Evolutionary conservation across 2,888 invertebrate genomes (phyloP).

Genomic region (Pegoplata infirma): DNA sequence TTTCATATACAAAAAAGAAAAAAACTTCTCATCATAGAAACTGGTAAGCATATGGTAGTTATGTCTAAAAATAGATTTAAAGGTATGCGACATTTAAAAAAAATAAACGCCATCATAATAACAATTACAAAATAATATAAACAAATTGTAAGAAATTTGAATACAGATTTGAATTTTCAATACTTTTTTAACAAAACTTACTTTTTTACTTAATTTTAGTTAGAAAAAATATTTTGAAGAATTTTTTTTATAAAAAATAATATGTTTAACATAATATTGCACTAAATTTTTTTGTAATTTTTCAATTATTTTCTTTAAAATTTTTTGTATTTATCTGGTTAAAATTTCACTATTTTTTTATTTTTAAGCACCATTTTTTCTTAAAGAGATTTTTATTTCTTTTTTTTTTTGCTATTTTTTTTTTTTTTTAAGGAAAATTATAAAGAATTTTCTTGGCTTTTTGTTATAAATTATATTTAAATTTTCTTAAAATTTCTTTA

Average conservation of each 20-base stretch:
- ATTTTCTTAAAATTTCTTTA: too few species aligned
- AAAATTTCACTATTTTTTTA: slow-evolving; percentile 36
- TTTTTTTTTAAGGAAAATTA: neutral
- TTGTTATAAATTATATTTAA: slow-evolving; percentile 9
- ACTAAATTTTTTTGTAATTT: slow-evolving; percentile 39
- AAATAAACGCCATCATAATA: too few species aligned
- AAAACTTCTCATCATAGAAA: slow-evolving; percentile 54
- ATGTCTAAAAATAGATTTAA: slow-evolving; percentile 59
- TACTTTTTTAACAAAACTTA: slow-evolving; percentile 35
- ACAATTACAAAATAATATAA: slow-evolving; percentile 47
- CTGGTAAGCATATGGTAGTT: slow-evolving; percentile 62
- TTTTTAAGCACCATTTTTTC: slow-evolving; percentile 47
- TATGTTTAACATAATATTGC: slow-evolving; percentile 54
- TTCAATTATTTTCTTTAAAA: neutral
- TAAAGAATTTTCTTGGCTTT: slow-evolving; percentile 8
- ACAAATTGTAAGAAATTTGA: slow-evolving; percentile 7
- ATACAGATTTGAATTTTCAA: neutral
- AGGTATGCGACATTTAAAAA: slow-evolving; percentile 56
- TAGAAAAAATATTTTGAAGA: slow-evolving; percentile 2
- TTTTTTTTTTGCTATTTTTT: neutral
- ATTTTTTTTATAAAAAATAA: slow-evolving; percentile 31
- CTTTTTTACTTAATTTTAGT: slow-evolving; percentile 37
- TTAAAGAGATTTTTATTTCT: neutral
- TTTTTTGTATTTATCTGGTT: neutral
- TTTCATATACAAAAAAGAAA: slow-evolving; percentile 15